Percentiles rank a stretch among this genome's conserved stretches.
These are phyloP conservation scores for Thinocorus orbignyianus DNA, from an alignment of 2,113 vertebrate species.

Conservation along the genomic window DNA sequence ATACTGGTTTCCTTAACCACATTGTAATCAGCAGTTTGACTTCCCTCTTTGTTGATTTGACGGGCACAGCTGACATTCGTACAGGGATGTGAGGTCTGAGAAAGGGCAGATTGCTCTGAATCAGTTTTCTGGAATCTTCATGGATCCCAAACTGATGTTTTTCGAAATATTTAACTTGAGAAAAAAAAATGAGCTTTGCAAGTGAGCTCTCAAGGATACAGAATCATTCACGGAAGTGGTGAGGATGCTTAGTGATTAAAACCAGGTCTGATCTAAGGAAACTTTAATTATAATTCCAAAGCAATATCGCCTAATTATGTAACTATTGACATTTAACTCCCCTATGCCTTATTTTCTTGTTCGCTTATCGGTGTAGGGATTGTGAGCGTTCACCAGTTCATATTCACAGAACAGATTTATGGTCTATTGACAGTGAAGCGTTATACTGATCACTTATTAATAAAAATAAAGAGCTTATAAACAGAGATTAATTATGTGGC, in stretches of 20 bases:
- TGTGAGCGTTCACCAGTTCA: background rate
- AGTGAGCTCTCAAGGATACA: background rate
- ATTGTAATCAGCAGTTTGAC: background rate
- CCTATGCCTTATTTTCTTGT: background rate
- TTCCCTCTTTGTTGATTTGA: background rate
- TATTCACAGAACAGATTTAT: background rate
- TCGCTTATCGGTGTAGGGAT: background rate
- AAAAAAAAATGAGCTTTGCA: background rate
- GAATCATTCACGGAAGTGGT: background rate
- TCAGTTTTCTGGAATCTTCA: background rate
- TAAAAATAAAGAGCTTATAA: background rate
- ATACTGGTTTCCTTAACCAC: background rate
- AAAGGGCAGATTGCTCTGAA: background rate
- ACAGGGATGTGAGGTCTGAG: background rate
- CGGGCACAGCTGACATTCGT: background rate
- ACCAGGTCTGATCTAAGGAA: background rate
- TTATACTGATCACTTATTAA: background rate
- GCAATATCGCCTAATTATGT: background rate
- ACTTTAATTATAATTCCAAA: background rate
- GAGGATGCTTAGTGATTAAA: background rate
- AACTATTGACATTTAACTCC: background rate
- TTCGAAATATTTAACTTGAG: background rate
- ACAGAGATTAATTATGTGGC: background rate
- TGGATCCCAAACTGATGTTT: background rate
- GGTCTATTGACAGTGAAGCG: background rate